Conservation (phyloP, 2,888 invertebrate genomes). For the Pegoplata infirma region DNA sequence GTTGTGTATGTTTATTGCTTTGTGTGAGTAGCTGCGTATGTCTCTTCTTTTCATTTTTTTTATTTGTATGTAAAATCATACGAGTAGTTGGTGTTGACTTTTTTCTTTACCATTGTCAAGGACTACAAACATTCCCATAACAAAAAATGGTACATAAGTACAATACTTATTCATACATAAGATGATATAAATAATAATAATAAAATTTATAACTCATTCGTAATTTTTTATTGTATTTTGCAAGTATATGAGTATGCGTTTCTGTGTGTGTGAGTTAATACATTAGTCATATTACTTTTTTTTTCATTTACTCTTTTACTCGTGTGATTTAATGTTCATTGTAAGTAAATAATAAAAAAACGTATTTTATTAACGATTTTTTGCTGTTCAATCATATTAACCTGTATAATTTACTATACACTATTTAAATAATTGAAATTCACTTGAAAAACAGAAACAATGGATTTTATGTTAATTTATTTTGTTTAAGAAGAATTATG, state of each 20-base stretch:
- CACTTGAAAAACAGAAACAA: too few species aligned
- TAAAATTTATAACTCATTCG: constrained; percentile 48
- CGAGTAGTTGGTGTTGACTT: too few species aligned
- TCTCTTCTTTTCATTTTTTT: background rate
- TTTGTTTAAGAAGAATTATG: too few species aligned
- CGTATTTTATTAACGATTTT: too few species aligned
- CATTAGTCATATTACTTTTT: constrained; percentile 48
- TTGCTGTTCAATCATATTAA: too few species aligned
- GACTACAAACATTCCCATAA: background rate
- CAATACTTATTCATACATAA: too few species aligned
- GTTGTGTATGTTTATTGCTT: constrained; percentile 1
- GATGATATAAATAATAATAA: constrained; percentile 23
- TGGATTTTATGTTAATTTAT: too few species aligned
- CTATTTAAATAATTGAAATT: too few species aligned
- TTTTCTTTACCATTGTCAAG: too few species aligned
- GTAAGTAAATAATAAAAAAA: constrained; percentile 39
- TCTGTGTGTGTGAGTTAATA: constrained; percentile 22
- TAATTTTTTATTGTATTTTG: background rate
- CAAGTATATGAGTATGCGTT: background rate
- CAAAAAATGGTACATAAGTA: background rate
- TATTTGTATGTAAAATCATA: too few species aligned
- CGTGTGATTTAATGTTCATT: constrained; percentile 52
- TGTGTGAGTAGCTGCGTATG: constrained; percentile 3
- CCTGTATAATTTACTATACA: too few species aligned
- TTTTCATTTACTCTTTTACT: constrained; percentile 52